Percentiles rank a stretch among this genome's conserved stretches.
Conservation (phyloP, 2,797 vertebrate species). For the Hyperoplus immaculatus region DNA sequence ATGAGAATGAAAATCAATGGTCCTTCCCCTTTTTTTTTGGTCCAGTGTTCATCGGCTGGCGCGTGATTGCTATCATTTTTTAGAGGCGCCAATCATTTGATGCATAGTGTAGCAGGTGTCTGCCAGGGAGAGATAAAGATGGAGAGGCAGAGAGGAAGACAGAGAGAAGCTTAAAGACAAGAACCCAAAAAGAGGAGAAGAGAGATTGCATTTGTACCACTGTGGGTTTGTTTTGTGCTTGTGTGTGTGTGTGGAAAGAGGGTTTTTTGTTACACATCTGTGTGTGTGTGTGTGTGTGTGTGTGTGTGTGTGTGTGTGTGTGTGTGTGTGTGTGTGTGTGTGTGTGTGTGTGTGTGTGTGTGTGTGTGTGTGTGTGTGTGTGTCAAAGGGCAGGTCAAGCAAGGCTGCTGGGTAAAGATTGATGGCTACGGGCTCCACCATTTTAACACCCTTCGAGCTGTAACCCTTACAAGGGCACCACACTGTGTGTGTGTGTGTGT, state of each 20-base stretch:
- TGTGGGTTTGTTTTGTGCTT: slow-evolving; percentile 10
- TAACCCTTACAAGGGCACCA: slow-evolving; percentile 83
- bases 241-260: slow-evolving; percentile 11
- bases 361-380: slow-evolving; percentile 39
- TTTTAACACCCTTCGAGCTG: slow-evolving; percentile 74
- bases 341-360: slow-evolving; percentile 29
- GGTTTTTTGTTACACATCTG: not conserved
- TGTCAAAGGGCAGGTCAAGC: slow-evolving; percentile 73
- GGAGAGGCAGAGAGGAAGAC: slow-evolving; percentile 32
- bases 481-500: slow-evolving; percentile 37
- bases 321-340: slow-evolving; percentile 7
- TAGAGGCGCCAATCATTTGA: slow-evolving; percentile 69
- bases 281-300: slow-evolving; percentile 15
- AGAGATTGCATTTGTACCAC: slow-evolving; percentile 38
- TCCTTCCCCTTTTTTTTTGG: slow-evolving; percentile 69
- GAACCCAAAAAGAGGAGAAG: slow-evolving; percentile 4
- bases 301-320: slow-evolving; percentile 10
- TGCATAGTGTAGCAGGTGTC: slow-evolving; percentile 65
- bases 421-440: slow-evolving; percentile 75
- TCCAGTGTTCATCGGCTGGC: slow-evolving; percentile 69
- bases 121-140: slow-evolving; percentile 62
- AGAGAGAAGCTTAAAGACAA: slow-evolving; percentile 29
- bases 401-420: slow-evolving; percentile 79
- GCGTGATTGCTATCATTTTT: slow-evolving; percentile 74
- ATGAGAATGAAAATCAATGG: slow-evolving; percentile 74